Percentiles rank a stretch among this genome's conserved stretches.
phyloP scores from a whole-genome alignment of 2,888 invertebrate genomes.

The Amphimallon solstitiale region DNA sequence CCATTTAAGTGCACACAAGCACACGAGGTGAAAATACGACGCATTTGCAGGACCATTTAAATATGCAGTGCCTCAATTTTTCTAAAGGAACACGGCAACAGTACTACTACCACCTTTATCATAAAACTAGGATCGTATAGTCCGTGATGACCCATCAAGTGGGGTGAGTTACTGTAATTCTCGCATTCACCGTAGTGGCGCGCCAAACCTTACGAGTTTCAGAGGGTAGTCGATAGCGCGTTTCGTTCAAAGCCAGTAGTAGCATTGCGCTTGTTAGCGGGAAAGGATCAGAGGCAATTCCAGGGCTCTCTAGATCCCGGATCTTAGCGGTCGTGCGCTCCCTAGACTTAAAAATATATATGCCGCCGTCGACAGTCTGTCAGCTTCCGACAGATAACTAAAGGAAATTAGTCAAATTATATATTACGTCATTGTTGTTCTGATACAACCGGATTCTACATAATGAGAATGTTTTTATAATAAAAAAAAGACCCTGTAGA shows the following conservation, averaged over 20 bases:
- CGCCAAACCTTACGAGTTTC: conserved; percentile 46
- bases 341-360: background rate
- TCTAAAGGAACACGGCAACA: conserved; percentile 11
- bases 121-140: conserved; percentile 51
- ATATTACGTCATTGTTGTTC: too few relatives aligned
- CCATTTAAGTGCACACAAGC: too few relatives aligned
- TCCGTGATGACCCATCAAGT: conserved; percentile 55
- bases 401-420: too few relatives aligned
- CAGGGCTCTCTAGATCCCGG: background rate
- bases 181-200: conserved; percentile 52
- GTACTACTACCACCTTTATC: conserved; percentile 37
- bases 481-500: too few relatives aligned
- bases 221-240: conserved; percentile 54
- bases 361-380: background rate
- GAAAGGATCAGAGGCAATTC: conserved; percentile 40
- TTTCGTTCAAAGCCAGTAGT: conserved; percentile 50
- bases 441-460: too few relatives aligned
- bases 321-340: conserved; percentile 1
- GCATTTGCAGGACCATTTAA: too few relatives aligned
- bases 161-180: conserved; percentile 52
- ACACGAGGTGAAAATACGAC: too few relatives aligned
- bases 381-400: too few relatives aligned
- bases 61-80: conserved; percentile 7
- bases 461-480: too few relatives aligned
- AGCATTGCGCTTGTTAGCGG: conserved; percentile 45